Conservation (phyloP, 2,888 invertebrate species). For the Habrosyne pyritoides region DNA sequence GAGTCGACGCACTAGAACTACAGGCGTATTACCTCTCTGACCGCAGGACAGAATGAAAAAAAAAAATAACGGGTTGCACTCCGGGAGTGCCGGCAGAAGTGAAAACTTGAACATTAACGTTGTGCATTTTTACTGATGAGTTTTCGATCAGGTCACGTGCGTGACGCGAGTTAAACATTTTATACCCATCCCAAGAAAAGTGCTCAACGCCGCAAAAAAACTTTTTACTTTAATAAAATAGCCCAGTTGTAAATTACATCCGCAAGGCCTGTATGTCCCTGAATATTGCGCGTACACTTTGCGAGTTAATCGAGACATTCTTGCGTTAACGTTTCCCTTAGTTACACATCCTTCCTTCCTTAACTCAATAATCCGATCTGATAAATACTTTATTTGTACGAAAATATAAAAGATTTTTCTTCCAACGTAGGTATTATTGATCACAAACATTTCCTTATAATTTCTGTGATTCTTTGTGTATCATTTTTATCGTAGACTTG, state of each 20-base stretch:
- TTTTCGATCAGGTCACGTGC: no score
- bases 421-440: not conserved
- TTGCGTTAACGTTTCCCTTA: slow-evolving; percentile 26
- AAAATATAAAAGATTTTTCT: not conserved
- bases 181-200: no score
- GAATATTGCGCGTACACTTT: slow-evolving; percentile 22
- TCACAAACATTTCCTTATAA: not conserved
- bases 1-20: no score
- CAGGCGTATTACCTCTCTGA: no score
- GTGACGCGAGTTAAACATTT: no score
- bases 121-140: no score
- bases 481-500: not conserved
- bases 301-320: slow-evolving; percentile 32
- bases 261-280: slow-evolving; percentile 17
- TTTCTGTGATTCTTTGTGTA: not conserved
- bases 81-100: no score
- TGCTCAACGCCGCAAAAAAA: no score
- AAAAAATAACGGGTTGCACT: no score
- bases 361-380: slow-evolving; percentile 21
- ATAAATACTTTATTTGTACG: not conserved
- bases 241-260: not conserved
- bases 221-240: no score
- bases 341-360: slow-evolving; percentile 24
- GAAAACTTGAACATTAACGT: no score
- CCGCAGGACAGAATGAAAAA: no score